Evolutionary conservation across 1,140 invertebrate genomes (phyloP), one percentile per base, ranked within the genome.

Genomic region (Hormaphis cornu): DNA sequence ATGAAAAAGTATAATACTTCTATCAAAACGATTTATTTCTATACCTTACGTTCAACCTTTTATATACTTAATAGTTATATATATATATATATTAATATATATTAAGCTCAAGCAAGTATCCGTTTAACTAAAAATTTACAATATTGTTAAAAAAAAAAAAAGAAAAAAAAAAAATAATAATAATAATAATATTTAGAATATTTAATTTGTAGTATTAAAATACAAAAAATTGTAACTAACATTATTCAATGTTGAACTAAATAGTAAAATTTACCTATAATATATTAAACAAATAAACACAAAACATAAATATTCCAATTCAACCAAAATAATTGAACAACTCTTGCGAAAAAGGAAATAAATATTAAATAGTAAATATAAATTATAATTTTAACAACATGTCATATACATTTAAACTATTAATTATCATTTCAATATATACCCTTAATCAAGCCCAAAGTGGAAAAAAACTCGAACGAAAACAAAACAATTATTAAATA

Each of bases 321-420:
- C 22, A 24, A 66, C 44, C 44, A 66, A 50, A 48, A 66, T 66
- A 66, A 66, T 66, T 66, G 42, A 66, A 66, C 59, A 66, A 48
- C 26, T 46, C 7, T 66, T 46, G 59, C 42, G 28, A 22, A 66
- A 63, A 61, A 48, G 26, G 14, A 53, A 66, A 66, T 66, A 66
- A 66, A 58, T 58, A 58, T 58, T 22, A 50, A 50, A 56, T 56
- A 66, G 42, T 66, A 66, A 66, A 66, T 66, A 66, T 66, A n/a
- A n/a, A n/a, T n/a, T n/a, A n/a, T n/a, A 66, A 46, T 66, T 66
- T 66, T 66, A 66, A 66, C 59, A 66, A 66, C 40, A 66, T 48
- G 42, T 66, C 18, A 44, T 44, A 61, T 61, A 61, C 26, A 61
- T 61, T 44, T 61, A 46, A 46, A 66, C 28, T 66, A 48, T 48